Evolutionary conservation across 1,140 invertebrate genomes (phyloP), one percentile per base, ranked within the genome.

Genomic region (Trialeurodes vaporariorum): DNA sequence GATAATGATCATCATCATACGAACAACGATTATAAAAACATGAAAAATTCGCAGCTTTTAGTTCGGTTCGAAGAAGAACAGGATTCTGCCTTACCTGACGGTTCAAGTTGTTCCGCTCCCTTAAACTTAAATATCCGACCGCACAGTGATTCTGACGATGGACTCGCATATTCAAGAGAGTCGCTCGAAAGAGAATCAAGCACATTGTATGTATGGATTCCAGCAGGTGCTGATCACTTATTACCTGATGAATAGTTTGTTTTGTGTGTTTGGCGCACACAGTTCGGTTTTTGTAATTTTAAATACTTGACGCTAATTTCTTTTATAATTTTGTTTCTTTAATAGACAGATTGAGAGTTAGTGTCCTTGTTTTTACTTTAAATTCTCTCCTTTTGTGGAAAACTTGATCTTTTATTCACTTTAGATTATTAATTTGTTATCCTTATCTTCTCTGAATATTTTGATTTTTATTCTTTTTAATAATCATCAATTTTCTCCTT

Each of bases 161-260:
- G 62, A n/a, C 27, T 63, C 23, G 65, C 27, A 22, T 71, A 63
- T 63, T 40, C 62, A 26, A 59, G 68, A 59, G 63, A 61, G 25
- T 61, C 64, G 25, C 22, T 59, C 9, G 68, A 69, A 25, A 60
- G 68, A n/a, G 66, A 69, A 27, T 27, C 66, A 25, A 67, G 64
- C 27, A 71, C 70, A 22, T 65, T 71, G 21, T 71, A 67, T 64
- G 70, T 71, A 34, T 71, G 70, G 70, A 71, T 71, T 61, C 70
- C 68, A 65, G 60, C 70, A 0, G 63, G 58, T 25, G 25, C 65
- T 23, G 68, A 71, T 17, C 27, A 61, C 27, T 59, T 71, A 26
- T 64, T 71, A 63, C 67, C 66, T 17, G 68, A 67, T 67, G 65
- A 69, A 27, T 71, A 34, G 34, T 17, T n/a, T n/a, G n/a, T n/a